These are phyloP conservation scores for Cacatua alba DNA, from an alignment of 2,113 vertebrate species.

Conservation along the genomic window DNA sequence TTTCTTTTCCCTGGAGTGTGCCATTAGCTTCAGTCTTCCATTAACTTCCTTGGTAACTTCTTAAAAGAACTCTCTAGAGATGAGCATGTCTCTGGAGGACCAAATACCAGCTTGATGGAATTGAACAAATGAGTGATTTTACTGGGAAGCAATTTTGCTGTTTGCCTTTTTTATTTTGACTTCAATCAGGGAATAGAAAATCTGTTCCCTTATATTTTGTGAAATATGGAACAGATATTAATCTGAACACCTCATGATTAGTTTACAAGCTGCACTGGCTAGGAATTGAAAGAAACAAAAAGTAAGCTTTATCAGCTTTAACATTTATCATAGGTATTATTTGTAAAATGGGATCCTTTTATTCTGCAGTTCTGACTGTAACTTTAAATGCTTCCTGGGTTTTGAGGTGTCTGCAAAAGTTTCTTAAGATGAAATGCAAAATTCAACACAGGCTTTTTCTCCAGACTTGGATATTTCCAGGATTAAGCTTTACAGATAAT, in stretches of 20 bases:
- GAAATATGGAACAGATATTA: not conserved
- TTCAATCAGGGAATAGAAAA: conserved; percentile 1
- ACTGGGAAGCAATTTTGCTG: not conserved
- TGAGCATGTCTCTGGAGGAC: not conserved
- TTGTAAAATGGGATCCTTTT: not conserved
- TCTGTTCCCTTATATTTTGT: not conserved
- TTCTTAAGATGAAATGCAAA: not conserved
- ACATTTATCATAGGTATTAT: not conserved
- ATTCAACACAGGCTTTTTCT: not conserved
- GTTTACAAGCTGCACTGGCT: not conserved
- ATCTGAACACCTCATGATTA: not conserved
- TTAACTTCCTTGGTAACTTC: conserved; percentile 56
- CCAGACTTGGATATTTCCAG: not conserved
- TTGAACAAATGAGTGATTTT: conserved; percentile 55
- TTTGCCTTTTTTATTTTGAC: not conserved
- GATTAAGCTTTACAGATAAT: not conserved
- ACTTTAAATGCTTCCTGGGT: not conserved
- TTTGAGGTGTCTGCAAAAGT: not conserved
- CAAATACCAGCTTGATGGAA: conserved; percentile 24
- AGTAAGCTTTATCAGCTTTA: not conserved
- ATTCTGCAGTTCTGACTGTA: not conserved
- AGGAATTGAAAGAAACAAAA: not conserved
- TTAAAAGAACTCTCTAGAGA: conserved; percentile 53
- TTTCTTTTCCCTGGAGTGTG: conserved; percentile 51
- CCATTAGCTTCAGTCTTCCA: conserved; percentile 35